Evolutionary conservation across 2,888 invertebrate genomes (phyloP).

Genomic region (Drosophila cognata): DNA sequence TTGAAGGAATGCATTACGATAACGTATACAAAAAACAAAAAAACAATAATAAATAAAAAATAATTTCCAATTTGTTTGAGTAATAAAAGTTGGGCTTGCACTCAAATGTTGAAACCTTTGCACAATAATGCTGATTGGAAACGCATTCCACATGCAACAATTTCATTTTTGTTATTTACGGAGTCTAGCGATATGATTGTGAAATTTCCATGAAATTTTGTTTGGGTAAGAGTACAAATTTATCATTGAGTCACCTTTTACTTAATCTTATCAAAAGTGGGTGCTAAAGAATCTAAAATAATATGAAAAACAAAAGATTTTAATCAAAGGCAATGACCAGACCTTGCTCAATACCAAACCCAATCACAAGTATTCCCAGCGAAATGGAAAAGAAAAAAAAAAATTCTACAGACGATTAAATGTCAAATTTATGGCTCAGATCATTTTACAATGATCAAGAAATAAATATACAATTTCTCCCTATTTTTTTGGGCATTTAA

Average conservation of each 20-base stretch:
- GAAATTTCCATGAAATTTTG: neutral
- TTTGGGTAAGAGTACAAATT: neutral
- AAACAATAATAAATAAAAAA: conserved; percentile 6
- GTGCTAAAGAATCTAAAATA: conserved; percentile 5
- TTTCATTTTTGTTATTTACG: conserved; percentile 1
- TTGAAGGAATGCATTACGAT: conserved; percentile 24
- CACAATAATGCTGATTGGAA: conserved; percentile 4
- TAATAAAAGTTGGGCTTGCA: conserved; percentile 17
- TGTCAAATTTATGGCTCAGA: conserved; percentile 76
- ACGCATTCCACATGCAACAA: conserved; percentile 8
- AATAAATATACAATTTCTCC: conserved; percentile 41
- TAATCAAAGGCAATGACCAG: conserved; percentile 45
- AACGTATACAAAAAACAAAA: conserved; percentile 2
- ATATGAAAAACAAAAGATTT: conserved; percentile 14
- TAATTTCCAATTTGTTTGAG: conserved; percentile 10
- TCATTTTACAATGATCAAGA: conserved; percentile 66
- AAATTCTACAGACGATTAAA: conserved; percentile 62
- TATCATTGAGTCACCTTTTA: conserved; percentile 27
- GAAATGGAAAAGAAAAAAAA: neutral
- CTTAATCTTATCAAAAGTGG: conserved; percentile 39
- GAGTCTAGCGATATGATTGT: neutral
- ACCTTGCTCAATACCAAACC: conserved; percentile 48
- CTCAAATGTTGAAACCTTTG: conserved; percentile 7
- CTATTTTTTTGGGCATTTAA: conserved; percentile 42
- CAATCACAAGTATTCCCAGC: conserved; percentile 5